Percentiles rank a stretch among this genome's conserved stretches.
Conservation (phyloP, 2,797 vertebrate species). For the Amniataba percoides region DNA sequence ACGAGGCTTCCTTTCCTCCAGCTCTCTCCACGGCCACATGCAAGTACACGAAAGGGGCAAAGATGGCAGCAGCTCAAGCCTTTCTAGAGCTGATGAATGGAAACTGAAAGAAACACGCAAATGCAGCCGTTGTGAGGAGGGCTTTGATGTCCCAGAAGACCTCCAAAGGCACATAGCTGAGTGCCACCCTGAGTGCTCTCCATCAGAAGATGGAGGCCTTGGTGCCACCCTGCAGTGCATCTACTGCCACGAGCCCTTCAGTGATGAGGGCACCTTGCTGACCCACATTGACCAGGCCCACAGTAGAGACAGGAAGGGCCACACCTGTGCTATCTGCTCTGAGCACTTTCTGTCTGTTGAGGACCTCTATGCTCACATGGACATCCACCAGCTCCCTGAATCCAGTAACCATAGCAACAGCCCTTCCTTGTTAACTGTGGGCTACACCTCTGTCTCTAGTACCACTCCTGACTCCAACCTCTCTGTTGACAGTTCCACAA, state of each 20-base stretch:
- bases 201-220: slow-evolving; percentile 90
- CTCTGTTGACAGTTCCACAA: slow-evolving; percentile 96
- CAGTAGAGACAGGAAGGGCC: slow-evolving; percentile 91
- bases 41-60: slow-evolving; percentile 97
- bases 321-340: slow-evolving; percentile 94
- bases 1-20: slow-evolving; percentile 96
- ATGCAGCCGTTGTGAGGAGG: slow-evolving; percentile 98
- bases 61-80: slow-evolving; percentile 89
- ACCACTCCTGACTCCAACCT: slow-evolving; percentile 99
- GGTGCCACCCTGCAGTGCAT: slow-evolving; percentile 94
- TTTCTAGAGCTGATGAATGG: slow-evolving; percentile 93
- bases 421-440: slow-evolving; percentile 95
- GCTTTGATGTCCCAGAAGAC: slow-evolving; percentile 97
- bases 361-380: slow-evolving; percentile 98
- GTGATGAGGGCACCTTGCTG: slow-evolving; percentile 93
- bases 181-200: slow-evolving; percentile 97
- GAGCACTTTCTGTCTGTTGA: slow-evolving; percentile 95
- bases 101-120: slow-evolving; percentile 97
- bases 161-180: slow-evolving; percentile 98
- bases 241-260: slow-evolving; percentile 97
- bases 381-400: slow-evolving; percentile 97
- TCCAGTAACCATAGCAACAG: slow-evolving; percentile 99
- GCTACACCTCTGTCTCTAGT: slow-evolving; percentile 98
- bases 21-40: slow-evolving; percentile 98
- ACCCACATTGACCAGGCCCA: slow-evolving; percentile 96